Evolutionary conservation across 2,888 invertebrate genomes (phyloP).

Genomic region (Perithous albicinctus): DNA sequence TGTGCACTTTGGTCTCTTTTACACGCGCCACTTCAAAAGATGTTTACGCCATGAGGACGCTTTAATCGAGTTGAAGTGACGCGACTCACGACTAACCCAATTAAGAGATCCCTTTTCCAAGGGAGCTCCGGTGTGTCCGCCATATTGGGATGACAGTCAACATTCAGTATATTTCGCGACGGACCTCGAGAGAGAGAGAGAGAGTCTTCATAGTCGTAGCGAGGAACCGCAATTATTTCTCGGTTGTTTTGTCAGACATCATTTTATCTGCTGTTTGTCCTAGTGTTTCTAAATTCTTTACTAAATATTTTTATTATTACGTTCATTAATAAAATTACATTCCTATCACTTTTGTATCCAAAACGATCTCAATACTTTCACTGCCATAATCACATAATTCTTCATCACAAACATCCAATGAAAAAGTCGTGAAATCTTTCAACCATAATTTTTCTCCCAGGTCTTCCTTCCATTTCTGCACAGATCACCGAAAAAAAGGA

Average conservation of each 20-base stretch:
- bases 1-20: constrained; percentile 75
- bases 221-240: too few species aligned
- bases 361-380: not conserved
- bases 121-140: constrained; percentile 24
- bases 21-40: constrained; percentile 77
- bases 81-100: constrained; percentile 76
- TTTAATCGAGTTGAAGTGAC: constrained; percentile 81
- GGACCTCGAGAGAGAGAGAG: constrained; percentile 38
- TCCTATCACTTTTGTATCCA: too few species aligned
- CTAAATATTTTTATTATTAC: too few species aligned
- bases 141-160: constrained; percentile 32
- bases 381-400: not conserved
- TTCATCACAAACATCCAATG: not conserved
- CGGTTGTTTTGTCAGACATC: too few species aligned
- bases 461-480: not conserved
- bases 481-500: not conserved
- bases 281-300: too few species aligned
- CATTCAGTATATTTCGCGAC: constrained; percentile 21
- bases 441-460: not conserved
- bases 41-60: constrained; percentile 78
- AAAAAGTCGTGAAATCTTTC: not conserved
- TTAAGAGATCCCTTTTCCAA: constrained; percentile 66
- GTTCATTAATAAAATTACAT: too few species aligned
- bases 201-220: too few species aligned
- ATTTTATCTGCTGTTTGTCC: too few species aligned